Percentiles rank a stretch among this genome's conserved stretches.
Conservation (phyloP, 2,888 invertebrate genomes). For the Drosophila aldrichi region DNA sequence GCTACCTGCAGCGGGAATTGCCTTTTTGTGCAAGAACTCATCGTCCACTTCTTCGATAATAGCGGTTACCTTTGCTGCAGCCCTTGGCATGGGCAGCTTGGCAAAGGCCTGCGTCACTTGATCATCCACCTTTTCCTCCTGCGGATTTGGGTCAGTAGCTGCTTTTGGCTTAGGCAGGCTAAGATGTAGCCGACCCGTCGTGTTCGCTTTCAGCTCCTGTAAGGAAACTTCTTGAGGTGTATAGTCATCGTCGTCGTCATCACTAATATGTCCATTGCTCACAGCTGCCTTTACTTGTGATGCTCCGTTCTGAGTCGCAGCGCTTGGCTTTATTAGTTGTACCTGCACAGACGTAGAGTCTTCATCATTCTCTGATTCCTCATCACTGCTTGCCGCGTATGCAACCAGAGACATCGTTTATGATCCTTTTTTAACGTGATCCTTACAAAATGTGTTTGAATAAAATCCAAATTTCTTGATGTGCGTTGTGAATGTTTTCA, state of each 20-base stretch:
- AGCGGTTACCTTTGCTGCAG: neutral
- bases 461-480: slow-evolving; percentile 2
- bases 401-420: slow-evolving; percentile 88
- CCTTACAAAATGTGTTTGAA: neutral
- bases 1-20: slow-evolving; percentile 68
- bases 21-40: slow-evolving; percentile 88
- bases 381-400: slow-evolving; percentile 87
- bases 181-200: slow-evolving; percentile 43
- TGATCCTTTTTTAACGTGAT: neutral
- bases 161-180: slow-evolving; percentile 80
- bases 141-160: neutral
- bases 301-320: neutral
- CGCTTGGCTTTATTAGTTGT: slow-evolving; percentile 26
- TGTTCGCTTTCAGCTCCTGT: slow-evolving; percentile 39
- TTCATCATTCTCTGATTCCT: slow-evolving; percentile 79
- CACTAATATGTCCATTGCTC: slow-evolving; percentile 76
- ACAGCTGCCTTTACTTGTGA: neutral
- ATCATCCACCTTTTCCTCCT: slow-evolving; percentile 29
- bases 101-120: slow-evolving; percentile 69
- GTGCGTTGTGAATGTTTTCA: slow-evolving; percentile 13
- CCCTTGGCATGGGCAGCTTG: slow-evolving; percentile 81
- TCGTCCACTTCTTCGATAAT: slow-evolving; percentile 87
- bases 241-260: slow-evolving; percentile 80
- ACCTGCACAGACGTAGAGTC: slow-evolving; percentile 37
- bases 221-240: slow-evolving; percentile 51